phyloP scores from a whole-genome alignment of 1,140 invertebrate species.

The Triops longicaudatus region DNA sequence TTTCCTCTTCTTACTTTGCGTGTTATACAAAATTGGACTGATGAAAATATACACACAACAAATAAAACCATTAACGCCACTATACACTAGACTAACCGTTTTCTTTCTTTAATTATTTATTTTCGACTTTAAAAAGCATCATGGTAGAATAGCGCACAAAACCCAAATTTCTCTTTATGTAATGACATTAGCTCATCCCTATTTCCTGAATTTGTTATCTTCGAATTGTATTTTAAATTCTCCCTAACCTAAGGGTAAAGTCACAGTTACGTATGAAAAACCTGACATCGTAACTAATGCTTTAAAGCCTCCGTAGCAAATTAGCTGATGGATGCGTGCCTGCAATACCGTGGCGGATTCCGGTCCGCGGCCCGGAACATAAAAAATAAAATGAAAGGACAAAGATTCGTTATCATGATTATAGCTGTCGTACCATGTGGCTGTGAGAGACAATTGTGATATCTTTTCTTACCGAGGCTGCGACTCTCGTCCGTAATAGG shows the following conservation, averaged over 20 bases:
- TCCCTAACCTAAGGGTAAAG: too few relatives aligned
- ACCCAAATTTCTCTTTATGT: too few relatives aligned
- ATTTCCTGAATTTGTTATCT: too few relatives aligned
- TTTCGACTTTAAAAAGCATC: too few relatives aligned
- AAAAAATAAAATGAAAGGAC: background rate
- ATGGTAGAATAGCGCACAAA: too few relatives aligned
- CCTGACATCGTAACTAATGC: background rate
- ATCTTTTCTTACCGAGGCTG: conserved; percentile 2
- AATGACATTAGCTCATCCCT: too few relatives aligned
- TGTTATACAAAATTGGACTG: background rate
- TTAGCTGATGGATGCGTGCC: conserved; percentile 1
- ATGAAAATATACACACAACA: background rate
- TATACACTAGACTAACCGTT: too few relatives aligned
- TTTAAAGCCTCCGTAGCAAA: background rate
- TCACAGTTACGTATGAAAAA: background rate
- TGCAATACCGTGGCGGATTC: background rate
- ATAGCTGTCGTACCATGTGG: background rate
- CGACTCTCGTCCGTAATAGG: background rate
- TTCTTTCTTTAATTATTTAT: too few relatives aligned
- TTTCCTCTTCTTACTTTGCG: background rate
- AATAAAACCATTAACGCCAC: too few relatives aligned
- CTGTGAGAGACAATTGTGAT: background rate
- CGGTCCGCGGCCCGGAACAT: background rate
- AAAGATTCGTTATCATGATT: conserved; percentile 2
- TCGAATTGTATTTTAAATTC: too few relatives aligned